These are phyloP conservation scores for Pheucticus melanocephalus DNA, from an alignment of 2,113 vertebrate species.

Conservation along the genomic window DNA sequence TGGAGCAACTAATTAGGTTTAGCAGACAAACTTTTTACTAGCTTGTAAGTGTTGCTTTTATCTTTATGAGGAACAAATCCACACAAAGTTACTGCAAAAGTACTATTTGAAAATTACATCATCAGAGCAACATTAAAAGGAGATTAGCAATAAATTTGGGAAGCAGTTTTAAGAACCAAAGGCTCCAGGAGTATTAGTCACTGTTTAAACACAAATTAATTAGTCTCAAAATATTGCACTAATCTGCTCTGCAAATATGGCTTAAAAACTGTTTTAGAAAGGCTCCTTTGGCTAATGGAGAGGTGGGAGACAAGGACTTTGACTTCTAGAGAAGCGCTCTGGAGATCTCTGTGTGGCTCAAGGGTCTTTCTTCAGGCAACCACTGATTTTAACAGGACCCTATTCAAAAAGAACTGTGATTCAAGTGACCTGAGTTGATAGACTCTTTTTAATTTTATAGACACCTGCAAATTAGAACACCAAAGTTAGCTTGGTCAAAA, in stretches of 20 bases:
- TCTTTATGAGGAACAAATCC: neutral
- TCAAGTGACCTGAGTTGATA: neutral
- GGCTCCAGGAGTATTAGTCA: neutral
- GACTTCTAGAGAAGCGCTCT: neutral
- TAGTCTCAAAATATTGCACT: neutral
- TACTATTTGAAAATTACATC: neutral
- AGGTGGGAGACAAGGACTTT: neutral
- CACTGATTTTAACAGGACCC: fast-evolving
- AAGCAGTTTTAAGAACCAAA: slow-evolving; percentile 40
- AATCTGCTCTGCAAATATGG: slow-evolving; percentile 8
- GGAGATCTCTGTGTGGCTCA: neutral
- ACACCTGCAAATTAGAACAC: neutral
- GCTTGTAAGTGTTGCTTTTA: neutral
- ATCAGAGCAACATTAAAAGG: neutral
- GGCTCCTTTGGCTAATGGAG: neutral
- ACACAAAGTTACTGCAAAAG: neutral
- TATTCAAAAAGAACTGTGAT: neutral
- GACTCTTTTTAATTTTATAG: neutral
- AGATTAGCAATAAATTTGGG: slow-evolving; percentile 33
- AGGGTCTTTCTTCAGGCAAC: neutral
- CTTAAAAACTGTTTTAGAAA: slow-evolving; percentile 12
- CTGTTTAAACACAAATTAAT: slow-evolving; percentile 32
- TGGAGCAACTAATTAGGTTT: neutral
- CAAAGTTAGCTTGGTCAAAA: neutral
- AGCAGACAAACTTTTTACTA: neutral